These are phyloP conservation scores for Nasua narica DNA, from an alignment of 2,797 vertebrate genomes.

Conservation along the genomic window DNA sequence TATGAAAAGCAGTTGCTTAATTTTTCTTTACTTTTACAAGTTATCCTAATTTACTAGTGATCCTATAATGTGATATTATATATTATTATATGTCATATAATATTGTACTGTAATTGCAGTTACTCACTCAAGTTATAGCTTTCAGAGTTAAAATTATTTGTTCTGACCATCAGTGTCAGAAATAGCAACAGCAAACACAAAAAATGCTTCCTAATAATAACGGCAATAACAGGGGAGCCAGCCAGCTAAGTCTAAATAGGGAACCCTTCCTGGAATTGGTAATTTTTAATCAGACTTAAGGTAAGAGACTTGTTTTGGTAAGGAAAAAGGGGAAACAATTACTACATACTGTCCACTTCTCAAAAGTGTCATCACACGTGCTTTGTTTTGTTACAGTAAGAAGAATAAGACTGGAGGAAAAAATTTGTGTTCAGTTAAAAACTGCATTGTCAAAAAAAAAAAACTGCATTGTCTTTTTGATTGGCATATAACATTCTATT, in stretches of 20 bases:
- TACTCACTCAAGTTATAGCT: not conserved
- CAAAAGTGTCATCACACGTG: not conserved
- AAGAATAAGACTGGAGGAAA: not conserved
- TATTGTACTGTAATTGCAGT: not conserved
- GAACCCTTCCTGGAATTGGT: not conserved
- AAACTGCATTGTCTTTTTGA: not conserved
- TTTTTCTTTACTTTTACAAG: not conserved
- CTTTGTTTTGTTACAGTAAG: not conserved
- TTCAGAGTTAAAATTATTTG: not conserved
- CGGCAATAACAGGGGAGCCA: not conserved
- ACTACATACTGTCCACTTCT: not conserved
- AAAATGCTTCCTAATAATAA: not conserved
- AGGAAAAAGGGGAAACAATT: conserved; percentile 40
- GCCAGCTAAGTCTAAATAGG: not conserved
- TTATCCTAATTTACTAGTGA: not conserved
- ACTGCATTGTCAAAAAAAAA: not conserved
- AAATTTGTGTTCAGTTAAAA: not conserved
- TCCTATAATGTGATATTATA: not conserved
- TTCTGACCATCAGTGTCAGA: not conserved
- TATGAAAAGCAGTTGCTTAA: not conserved
- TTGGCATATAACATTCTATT: not conserved
- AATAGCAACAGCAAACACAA: not conserved
- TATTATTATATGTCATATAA: not conserved
- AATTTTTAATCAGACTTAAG: not conserved
- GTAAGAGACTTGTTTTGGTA: conserved; percentile 36